phyloP scores from a whole-genome alignment of 2,113 vertebrate species.

The Thomomys bottae region DNA sequence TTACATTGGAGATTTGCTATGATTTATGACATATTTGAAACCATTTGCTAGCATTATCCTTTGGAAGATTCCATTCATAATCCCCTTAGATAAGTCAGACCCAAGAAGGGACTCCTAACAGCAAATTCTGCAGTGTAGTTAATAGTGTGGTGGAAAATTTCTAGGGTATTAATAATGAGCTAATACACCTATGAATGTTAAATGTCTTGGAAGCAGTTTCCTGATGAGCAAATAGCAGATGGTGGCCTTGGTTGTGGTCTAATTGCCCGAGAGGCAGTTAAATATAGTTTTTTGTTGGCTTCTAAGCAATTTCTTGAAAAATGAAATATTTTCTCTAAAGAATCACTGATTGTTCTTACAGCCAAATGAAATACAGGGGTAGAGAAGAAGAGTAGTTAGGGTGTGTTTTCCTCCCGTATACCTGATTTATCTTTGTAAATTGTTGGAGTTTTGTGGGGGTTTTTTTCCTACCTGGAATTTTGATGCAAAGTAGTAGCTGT shows the following conservation, averaged over 20 bases:
- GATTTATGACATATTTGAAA: not conserved
- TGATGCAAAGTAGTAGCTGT: not conserved
- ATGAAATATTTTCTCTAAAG: conserved; percentile 46
- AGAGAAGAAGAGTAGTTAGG: not conserved
- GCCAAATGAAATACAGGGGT: not conserved
- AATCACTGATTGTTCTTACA: not conserved
- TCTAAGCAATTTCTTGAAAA: conserved; percentile 65
- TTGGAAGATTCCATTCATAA: not conserved
- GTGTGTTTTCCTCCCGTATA: not conserved
- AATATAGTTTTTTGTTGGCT: conserved; percentile 62
- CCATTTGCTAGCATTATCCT: not conserved
- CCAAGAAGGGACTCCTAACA: conserved; percentile 2
- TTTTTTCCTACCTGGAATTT: not conserved
- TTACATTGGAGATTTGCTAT: not conserved
- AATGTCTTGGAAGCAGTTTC: conserved; percentile 74
- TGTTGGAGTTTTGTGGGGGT: not conserved
- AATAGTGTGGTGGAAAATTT: not conserved
- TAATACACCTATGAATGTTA: conserved; percentile 70
- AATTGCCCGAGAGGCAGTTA: conserved; percentile 55
- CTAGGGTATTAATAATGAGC: conserved; percentile 61
- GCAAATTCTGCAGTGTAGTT: not conserved
- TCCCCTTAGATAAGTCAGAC: conserved; percentile 7
- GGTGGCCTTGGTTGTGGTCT: conserved; percentile 44
- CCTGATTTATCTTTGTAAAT: not conserved
- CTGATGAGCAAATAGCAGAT: conserved; percentile 69